phyloP scores from a whole-genome alignment of 2,113 vertebrate genomes.

The Cinclus mexicanus region DNA sequence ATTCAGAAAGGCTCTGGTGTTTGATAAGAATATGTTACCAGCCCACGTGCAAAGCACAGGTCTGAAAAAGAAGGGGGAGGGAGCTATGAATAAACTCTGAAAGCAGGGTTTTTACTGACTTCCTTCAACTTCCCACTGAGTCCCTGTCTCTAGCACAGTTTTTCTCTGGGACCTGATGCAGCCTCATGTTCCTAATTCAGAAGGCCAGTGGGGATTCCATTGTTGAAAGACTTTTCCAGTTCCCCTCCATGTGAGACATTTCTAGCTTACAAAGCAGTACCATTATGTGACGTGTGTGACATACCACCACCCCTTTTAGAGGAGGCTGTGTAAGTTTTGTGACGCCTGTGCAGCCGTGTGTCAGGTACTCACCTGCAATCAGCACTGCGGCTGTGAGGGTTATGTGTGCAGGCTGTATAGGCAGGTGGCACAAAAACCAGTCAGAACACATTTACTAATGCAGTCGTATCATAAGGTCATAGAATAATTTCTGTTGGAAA shows the following conservation, averaged over 20 bases:
- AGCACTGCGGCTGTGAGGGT: fast-evolving
- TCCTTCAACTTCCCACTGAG: background rate
- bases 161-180: background rate
- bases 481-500: background rate
- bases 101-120: background rate
- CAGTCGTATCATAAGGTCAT: background rate
- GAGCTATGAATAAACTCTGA: background rate
- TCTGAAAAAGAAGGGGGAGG: background rate
- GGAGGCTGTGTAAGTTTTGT: background rate
- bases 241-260: background rate
- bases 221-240: background rate
- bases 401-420: background rate
- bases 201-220: background rate
- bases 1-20: background rate
- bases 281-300: fast-evolving
- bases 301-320: background rate
- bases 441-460: background rate
- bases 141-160: background rate
- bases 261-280: background rate
- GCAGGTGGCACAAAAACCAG: background rate
- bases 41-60: background rate
- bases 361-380: background rate
- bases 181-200: background rate
- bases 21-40: background rate
- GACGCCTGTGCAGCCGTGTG: background rate